Evolutionary conservation across 2,113 vertebrate genomes (phyloP).

Genomic region (Oreochromis spilurus): DNA sequence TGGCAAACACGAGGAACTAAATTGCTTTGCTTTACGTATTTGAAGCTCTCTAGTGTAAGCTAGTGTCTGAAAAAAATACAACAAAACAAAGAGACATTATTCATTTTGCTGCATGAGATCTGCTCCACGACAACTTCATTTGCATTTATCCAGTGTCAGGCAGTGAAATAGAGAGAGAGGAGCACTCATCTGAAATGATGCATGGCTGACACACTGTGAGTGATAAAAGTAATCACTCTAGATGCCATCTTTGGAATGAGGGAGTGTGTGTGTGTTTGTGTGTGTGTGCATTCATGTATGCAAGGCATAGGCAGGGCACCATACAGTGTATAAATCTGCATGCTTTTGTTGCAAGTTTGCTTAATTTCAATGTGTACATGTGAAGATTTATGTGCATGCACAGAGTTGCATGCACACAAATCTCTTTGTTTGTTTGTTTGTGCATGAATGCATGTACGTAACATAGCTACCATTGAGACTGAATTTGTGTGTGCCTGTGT

Average conservation of each 20-base stretch:
- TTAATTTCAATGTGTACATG: background rate
- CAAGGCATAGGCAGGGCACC: background rate
- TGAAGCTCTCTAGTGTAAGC: background rate
- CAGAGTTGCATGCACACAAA: background rate
- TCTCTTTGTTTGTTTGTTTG: background rate
- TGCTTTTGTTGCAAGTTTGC: conserved; percentile 4
- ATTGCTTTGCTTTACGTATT: background rate
- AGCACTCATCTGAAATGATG: conserved; percentile 61
- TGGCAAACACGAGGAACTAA: background rate
- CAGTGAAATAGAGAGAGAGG: conserved; percentile 43
- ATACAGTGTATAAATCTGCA: background rate
- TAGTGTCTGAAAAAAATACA: background rate
- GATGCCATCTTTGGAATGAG: conserved; percentile 49
- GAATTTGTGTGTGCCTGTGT: conserved; percentile 34
- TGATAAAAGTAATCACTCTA: conserved; percentile 66
- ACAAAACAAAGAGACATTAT: conserved; percentile 56
- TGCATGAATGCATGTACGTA: background rate
- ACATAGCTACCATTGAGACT: background rate
- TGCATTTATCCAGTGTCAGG: conserved; percentile 66
- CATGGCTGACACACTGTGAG: conserved; percentile 60
- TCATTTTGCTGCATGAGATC: conserved; percentile 55
- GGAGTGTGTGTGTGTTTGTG: background rate
- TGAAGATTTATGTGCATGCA: background rate
- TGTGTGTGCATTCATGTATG: conserved; percentile 15
- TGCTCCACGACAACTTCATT: conserved; percentile 69